Evolutionary conservation across 1,140 invertebrate species (phyloP), one percentile per base, ranked within the genome.

Genomic region (Aphelenchoides avenae): DNA sequence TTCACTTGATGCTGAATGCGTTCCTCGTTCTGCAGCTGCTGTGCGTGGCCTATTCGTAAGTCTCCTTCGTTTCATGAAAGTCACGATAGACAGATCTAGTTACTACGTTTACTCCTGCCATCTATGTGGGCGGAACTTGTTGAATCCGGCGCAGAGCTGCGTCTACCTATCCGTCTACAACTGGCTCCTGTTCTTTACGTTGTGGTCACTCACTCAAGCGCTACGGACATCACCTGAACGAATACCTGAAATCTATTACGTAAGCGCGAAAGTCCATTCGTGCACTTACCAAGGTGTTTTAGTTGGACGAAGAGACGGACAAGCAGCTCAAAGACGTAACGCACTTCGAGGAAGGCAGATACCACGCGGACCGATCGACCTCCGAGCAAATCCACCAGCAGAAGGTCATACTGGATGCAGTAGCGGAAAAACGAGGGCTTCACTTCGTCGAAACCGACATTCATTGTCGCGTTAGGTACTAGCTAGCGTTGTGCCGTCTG

Each of bases 171-270:
- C 53, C 24, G 27, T 70, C 2, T 59, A 40, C 24, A 39, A 49
- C 29, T 51, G 37, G 9, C 53, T 68, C 3, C 29, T 47, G 18
- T 33, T 68, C 1, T 53, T 68, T 57, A 41, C 36, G 11, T 27
- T 68, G 13, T 68, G 65, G 65, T 66, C 66, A 31, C 39, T 68
- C 5, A 39, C 34, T 6, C 41, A 50, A 31, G 70, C 65, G 5
- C 34, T 69, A 20, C 41, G 44, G 15, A 56, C 57, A 3, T 39
- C 18, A 31, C 46, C 70, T 30, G 33, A 42, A 15, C 42, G 39
- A 41, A 61, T 68, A 26, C 68, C 65, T 15, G 15, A 31, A 13
- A 43, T 34, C 22, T 66, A 56, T 48, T n/a, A n/a, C n/a, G n/a
- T n/a, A n/a, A n/a, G n/a, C n/a, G n/a, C n/a, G 34, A n/a, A 36